Evolutionary conservation across 2,113 vertebrate genomes (phyloP), one percentile per base, ranked within the genome.

Genomic region (Scophthalmus maximus): DNA sequence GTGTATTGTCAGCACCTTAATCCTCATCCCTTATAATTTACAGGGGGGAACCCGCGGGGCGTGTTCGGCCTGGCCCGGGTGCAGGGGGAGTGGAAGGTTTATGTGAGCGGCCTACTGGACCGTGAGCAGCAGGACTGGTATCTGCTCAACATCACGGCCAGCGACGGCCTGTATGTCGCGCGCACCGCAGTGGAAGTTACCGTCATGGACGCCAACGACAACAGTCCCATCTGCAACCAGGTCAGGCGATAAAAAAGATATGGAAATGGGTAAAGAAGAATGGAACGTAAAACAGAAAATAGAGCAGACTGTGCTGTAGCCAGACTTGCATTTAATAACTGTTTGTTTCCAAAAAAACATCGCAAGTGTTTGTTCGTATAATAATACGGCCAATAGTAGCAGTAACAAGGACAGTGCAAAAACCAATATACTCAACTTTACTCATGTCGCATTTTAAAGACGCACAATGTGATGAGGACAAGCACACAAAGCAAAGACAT

Each of bases 31-130:
- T 27, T 68, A 0, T 53, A 6, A 30, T 47, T 29, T 63, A 4
- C 72, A 94, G 98, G 96, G 72, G 98, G 98, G 66, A 97, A 99
- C 81, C 94, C 94, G 63, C 92, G 93, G 69, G 97, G 96, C 26
- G 94, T 95, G 61, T 99, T 99, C 0, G 95, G 94, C 17, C 90
- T 99, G 83, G 95, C 95, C 51, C 91, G 95, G 44, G 95, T 97
- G 68, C 96, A 98, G 88, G 96, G 91, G 20, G 96, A 97, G 74
- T 99, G 97, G 96, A 98, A 97, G 66, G 95, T 99, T 57, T 98
- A 96, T 20, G 96, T 99, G 69, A 96, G 96, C 74, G 94, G 94
- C 22, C 94, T 94, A 23, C 91, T 99, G 78, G 97, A 99, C 81
- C 95, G 97, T 3, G 98, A 99, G 87, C 95, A 95, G 50, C 96